Evolutionary conservation across 2,888 invertebrate genomes (phyloP).

Genomic region (Erebia aethiops): DNA sequence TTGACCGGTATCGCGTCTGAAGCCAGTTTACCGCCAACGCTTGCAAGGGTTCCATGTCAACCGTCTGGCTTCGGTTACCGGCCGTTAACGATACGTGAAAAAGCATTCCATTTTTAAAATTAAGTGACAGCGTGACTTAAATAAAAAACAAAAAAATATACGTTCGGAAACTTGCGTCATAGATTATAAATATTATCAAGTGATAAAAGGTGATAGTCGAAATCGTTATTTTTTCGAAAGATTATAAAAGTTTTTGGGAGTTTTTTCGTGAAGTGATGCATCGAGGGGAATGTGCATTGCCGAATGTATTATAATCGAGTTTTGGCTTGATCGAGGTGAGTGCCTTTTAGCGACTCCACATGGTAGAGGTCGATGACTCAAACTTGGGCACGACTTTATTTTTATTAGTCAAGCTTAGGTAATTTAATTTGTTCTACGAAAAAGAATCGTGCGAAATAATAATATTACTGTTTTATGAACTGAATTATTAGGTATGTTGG

Average conservation of each 20-base stretch:
- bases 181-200: constrained; percentile 39
- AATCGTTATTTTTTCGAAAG: constrained; percentile 55
- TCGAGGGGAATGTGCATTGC: constrained; percentile 55
- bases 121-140: constrained; percentile 17
- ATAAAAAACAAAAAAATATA: constrained; percentile 19
- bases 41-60: constrained; percentile 60
- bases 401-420: constrained; percentile 1
- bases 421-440: neutral
- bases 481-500: no score
- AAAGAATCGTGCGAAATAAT: neutral
- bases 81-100: constrained; percentile 54
- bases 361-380: constrained; percentile 58
- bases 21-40: constrained; percentile 68
- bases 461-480: neutral
- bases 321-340: constrained; percentile 71
- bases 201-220: constrained; percentile 60
- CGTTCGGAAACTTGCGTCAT: constrained; percentile 33
- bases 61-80: constrained; percentile 38
- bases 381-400: constrained; percentile 29
- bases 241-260: constrained; percentile 37
- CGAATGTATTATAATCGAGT: constrained; percentile 64
- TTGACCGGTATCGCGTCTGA: constrained; percentile 60
- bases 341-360: constrained; percentile 48
- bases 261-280: constrained; percentile 67
- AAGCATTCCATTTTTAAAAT: constrained; percentile 36